Conservation (phyloP, 1,140 invertebrate species). For the Dryas iulia region DNA sequence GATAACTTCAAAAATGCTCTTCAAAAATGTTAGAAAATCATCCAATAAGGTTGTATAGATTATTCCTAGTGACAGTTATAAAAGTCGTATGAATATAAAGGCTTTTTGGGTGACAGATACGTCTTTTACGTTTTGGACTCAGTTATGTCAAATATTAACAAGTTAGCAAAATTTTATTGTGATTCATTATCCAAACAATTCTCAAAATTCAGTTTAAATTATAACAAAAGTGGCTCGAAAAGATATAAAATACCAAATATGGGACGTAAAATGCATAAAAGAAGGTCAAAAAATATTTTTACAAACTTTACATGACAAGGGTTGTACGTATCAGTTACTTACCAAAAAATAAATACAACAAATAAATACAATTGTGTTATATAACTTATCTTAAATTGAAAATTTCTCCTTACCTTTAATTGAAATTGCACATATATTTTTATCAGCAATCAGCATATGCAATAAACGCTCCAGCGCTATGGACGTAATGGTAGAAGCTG, state of each 20-base stretch:
- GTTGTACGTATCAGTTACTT: constrained; percentile 57
- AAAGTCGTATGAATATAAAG: neutral
- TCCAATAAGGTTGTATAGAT: neutral
- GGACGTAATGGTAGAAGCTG: constrained; percentile 57
- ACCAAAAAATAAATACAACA: too few relatives aligned
- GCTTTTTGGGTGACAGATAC: neutral
- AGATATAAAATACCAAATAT: constrained; percentile 62
- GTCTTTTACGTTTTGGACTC: neutral
- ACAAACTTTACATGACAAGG: constrained; percentile 63
- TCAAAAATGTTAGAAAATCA: too few relatives aligned
- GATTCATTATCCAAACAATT: constrained; percentile 1
- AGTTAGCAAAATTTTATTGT: constrained; percentile 25
- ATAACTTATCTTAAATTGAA: too few relatives aligned
- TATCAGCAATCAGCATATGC: constrained; percentile 60
- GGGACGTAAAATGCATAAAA: constrained; percentile 67
- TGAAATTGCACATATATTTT: constrained; percentile 1
- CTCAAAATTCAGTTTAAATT: constrained; percentile 25
- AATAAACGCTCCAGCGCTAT: constrained; percentile 43
- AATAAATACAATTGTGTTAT: too few relatives aligned
- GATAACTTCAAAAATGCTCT: too few relatives aligned
- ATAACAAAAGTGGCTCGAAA: constrained; percentile 60
- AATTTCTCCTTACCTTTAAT: too few relatives aligned
- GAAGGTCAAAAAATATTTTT: constrained; percentile 65
- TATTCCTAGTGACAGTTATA: neutral
- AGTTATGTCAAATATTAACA: constrained; percentile 21